Conservation (phyloP, 2,113 vertebrate species). For the Syrrhaptes paradoxus region DNA sequence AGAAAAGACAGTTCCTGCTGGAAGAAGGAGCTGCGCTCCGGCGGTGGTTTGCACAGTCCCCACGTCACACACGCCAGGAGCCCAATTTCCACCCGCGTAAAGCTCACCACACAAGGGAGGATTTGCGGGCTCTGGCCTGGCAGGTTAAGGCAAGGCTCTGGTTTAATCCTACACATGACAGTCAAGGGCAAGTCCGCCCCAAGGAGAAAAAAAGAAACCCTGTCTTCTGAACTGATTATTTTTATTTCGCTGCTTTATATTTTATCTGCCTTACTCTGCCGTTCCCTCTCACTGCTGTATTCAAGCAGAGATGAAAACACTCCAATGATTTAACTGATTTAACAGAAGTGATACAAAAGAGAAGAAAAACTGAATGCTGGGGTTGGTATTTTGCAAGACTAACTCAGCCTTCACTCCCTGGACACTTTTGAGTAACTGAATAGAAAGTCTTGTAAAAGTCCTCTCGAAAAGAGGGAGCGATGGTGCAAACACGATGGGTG, state of each 20-base stretch:
- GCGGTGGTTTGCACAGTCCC: not conserved
- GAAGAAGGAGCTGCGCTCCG: not conserved
- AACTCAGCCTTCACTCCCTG: not conserved
- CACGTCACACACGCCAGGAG: not conserved
- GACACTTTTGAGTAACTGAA: not conserved
- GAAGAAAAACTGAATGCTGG: not conserved
- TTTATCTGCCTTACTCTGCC: not conserved
- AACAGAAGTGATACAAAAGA: not conserved
- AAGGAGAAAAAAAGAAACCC: not conserved
- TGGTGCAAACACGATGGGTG: not conserved
- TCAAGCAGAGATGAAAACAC: slow-evolving; percentile 22
- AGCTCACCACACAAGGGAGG: not conserved
- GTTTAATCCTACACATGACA: slow-evolving; percentile 17
- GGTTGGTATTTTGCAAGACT: not conserved
- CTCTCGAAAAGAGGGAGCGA: not conserved
- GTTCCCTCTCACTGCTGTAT: not conserved
- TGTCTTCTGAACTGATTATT: not conserved
- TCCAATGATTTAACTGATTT: not conserved
- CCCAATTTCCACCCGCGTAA: not conserved
- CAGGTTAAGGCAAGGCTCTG: not conserved
- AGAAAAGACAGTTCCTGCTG: not conserved
- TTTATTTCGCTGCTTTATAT: not conserved
- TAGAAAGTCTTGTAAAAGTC: not conserved
- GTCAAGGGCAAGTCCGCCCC: not conserved
- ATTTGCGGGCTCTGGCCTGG: not conserved